Percentiles rank a stretch among this genome's conserved stretches.
These are phyloP conservation scores for Coptodon bakossiorum DNA, from an alignment of 2,113 vertebrate species.

Conservation along the genomic window DNA sequence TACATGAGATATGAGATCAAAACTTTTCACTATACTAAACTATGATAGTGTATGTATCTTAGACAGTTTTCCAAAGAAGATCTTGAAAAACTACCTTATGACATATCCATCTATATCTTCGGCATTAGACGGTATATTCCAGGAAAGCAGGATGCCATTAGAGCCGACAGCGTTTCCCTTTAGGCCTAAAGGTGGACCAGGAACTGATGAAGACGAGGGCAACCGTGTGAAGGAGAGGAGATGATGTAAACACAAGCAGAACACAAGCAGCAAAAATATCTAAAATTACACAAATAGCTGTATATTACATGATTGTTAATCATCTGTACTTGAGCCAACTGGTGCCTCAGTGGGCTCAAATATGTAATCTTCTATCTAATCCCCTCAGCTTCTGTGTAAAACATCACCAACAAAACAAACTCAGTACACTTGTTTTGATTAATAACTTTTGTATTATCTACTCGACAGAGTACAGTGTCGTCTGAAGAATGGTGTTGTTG, in stretches of 20 bases:
- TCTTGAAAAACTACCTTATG: conserved; percentile 68
- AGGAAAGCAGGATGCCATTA: conserved; percentile 90
- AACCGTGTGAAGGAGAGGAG: neutral
- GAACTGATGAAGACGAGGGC: conserved; percentile 67
- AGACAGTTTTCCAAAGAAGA: neutral
- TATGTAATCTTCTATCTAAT: neutral
- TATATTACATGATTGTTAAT: neutral
- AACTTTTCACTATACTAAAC: neutral
- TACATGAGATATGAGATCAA: neutral
- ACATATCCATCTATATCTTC: conserved; percentile 76
- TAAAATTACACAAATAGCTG: neutral
- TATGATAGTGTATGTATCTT: neutral
- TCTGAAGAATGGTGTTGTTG: conserved; percentile 7
- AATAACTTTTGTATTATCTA: neutral
- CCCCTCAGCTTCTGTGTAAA: neutral
- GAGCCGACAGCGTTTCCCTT: conserved; percentile 90
- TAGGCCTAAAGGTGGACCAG: conserved; percentile 75
- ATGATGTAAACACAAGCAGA: neutral
- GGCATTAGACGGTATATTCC: conserved; percentile 74
- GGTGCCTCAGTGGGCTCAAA: neutral
- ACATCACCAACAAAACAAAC: neutral
- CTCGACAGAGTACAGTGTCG: neutral
- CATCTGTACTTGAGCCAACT: neutral
- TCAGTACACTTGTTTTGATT: neutral
- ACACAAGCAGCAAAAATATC: neutral